Conservation (phyloP, 2,797 vertebrate genomes). For the Sebastes miniatus region DNA sequence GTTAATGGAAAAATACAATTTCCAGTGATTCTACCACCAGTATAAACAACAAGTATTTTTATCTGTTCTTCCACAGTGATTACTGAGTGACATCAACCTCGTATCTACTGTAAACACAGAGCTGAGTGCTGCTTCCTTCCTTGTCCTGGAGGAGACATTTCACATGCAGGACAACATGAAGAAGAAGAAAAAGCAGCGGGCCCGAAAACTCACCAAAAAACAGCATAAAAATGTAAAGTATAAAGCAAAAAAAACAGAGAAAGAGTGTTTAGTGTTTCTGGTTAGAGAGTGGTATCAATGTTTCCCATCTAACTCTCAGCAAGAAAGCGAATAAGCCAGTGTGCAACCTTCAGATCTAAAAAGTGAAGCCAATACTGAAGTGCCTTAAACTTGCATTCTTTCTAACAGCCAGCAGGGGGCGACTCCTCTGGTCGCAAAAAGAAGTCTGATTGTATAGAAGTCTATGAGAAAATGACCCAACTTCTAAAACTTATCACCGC, state of each 20-base stretch:
- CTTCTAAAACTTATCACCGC: no score
- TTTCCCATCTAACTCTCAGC: no score
- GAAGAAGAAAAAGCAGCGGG: constrained; percentile 20
- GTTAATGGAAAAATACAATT: no score
- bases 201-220: not conserved
- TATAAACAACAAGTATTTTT: not conserved
- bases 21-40: not conserved
- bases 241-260: not conserved
- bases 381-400: no score
- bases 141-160: not conserved
- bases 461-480: no score
- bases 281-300: no score
- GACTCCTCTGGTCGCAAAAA: no score
- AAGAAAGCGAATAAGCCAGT: no score
- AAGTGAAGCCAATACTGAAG: no score
- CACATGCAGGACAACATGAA: not conserved
- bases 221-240: not conserved
- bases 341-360: fast-evolving
- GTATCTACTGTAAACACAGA: not conserved
- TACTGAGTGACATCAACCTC: not conserved
- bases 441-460: no score
- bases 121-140: not conserved
- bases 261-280: not conserved
- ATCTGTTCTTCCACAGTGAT: not conserved
- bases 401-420: no score